Percentiles rank a stretch among this genome's conserved stretches.
phyloP scores from a whole-genome alignment of 2,888 invertebrate genomes.

The Drosophila putrida region DNA sequence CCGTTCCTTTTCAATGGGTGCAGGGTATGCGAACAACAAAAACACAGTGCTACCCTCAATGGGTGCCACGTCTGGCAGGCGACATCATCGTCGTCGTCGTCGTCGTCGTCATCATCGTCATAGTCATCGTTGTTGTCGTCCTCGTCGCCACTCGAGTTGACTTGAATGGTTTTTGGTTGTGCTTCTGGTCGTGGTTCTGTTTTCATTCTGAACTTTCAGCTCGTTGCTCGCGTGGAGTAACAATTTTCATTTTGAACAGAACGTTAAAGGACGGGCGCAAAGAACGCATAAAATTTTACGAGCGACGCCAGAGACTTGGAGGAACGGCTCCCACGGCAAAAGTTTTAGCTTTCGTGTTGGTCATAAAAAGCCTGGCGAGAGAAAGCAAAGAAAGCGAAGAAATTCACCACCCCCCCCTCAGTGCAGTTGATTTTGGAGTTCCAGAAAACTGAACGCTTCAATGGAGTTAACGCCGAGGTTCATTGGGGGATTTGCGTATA shows the following conservation, averaged over 20 bases:
- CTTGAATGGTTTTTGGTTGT: conserved; percentile 63
- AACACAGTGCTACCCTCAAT: conserved; percentile 54
- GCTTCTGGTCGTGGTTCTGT: conserved; percentile 33
- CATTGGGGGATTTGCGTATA: conserved; percentile 65
- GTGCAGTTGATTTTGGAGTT: conserved; percentile 75
- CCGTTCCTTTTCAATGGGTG: too few relatives aligned
- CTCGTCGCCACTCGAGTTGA: conserved; percentile 69
- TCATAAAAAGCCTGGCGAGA: conserved; percentile 62
- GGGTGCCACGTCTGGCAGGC: conserved; percentile 73
- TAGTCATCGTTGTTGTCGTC: conserved; percentile 15
- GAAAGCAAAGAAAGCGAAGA: not conserved
- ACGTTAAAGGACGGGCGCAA: conserved; percentile 59
- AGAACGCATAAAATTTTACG: conserved; percentile 80
- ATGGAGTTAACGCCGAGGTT: conserved; percentile 61
- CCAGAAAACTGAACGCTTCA: conserved; percentile 63
- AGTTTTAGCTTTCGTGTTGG: conserved; percentile 79
- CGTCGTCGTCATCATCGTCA: conserved; percentile 20
- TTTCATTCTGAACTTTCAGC: conserved; percentile 12
- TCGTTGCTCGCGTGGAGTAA: conserved; percentile 59
- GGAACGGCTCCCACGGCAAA: conserved; percentile 73
- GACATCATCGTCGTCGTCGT: conserved; percentile 53
- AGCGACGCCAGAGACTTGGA: conserved; percentile 54
- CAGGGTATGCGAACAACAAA: conserved; percentile 4
- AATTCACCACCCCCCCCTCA: conserved; percentile 22
- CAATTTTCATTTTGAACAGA: conserved; percentile 77